Base-by-base conservation (phyloP, 1,140 invertebrate species). In the Carposina sasakii region DNA sequence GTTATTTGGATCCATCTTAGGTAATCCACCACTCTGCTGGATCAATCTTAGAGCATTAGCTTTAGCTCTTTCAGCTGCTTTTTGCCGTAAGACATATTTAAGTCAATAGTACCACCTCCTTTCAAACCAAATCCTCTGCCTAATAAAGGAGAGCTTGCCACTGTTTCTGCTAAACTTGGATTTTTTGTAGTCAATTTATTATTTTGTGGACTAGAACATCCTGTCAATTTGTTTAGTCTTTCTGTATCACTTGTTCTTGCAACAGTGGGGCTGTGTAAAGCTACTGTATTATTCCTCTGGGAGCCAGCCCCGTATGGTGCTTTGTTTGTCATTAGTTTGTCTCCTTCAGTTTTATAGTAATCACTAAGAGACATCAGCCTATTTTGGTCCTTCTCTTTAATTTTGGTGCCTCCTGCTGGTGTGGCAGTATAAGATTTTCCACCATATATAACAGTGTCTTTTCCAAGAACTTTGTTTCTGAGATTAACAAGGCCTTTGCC, bases 371-470 rank as follows among this genome's bases (percentile, higher is more conserved):
- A 70, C 72, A 85, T 81, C 45, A 90, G 67, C 57, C 88, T 85
- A 37, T 86, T 86, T 26, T 85, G 81, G 63, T 92, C 90, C 65
- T 82, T 87, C 2, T 85, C 76, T 58, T 85, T 76, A 24, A 89
- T 57, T 63, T 89, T 89, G 31, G 76, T 74, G 70, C 83, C 89
- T 41, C 86, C 87, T 1, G 87, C 81, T 15, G 87, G 87, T 49
- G 90, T 72, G 6, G 90, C 87, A 10, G 81, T 76, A 57, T 89
- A 92, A 22, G 87, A 85, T 69, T 91, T 89, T 0, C 91, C 90
- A 21, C 87, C 90, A 79, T 91, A 91, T 57, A 92, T 91, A 0
- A 91, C 90, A 68, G 92, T 91, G 67, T 83, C 89, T 83, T 92
- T 92, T 2, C 91, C 91, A 50, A 89, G 78, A 12, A 92, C 89